Evolutionary conservation across 2,888 invertebrate genomes (phyloP).

Genomic region (Cephus runcator): DNA sequence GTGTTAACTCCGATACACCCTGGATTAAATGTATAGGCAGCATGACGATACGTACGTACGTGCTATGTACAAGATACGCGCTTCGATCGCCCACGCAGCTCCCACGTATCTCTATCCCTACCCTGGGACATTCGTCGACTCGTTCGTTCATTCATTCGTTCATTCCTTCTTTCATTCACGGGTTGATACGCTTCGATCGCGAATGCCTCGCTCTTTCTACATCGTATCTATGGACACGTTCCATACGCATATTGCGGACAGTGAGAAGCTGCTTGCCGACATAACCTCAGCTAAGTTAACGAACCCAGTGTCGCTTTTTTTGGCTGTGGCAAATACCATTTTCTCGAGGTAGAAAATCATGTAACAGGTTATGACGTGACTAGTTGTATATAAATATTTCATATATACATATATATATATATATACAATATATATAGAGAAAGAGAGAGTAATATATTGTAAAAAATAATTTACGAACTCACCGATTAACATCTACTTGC

Average conservation of each 20-base stretch:
- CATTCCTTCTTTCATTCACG: slow-evolving; percentile 18
- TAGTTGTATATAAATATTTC: too few relatives aligned
- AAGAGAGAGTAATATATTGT: not conserved
- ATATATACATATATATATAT: too few relatives aligned
- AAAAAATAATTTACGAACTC: not conserved
- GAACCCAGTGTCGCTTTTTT: not conserved
- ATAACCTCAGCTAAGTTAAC: not conserved
- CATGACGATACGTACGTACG: not conserved
- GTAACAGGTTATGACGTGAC: too few relatives aligned
- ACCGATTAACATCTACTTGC: slow-evolving; percentile 28
- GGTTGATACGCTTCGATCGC: slow-evolving; percentile 46
- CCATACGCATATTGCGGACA: not conserved
- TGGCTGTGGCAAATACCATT: not conserved
- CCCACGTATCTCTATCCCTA: slow-evolving; percentile 3
- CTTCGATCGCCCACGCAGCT: slow-evolving; percentile 5
- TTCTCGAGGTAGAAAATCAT: not conserved
- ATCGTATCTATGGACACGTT: not conserved
- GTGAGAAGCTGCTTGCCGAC: not conserved
- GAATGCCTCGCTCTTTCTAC: slow-evolving; percentile 8
- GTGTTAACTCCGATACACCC: not conserved
- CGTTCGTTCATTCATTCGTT: slow-evolving; percentile 31
- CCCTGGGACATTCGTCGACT: slow-evolving; percentile 22
- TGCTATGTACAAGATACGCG: not conserved
- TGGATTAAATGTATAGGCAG: not conserved
- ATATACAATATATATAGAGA: too few relatives aligned